phyloP scores from a whole-genome alignment of 1,140 invertebrate genomes.

The Nephotettix cincticeps region DNA sequence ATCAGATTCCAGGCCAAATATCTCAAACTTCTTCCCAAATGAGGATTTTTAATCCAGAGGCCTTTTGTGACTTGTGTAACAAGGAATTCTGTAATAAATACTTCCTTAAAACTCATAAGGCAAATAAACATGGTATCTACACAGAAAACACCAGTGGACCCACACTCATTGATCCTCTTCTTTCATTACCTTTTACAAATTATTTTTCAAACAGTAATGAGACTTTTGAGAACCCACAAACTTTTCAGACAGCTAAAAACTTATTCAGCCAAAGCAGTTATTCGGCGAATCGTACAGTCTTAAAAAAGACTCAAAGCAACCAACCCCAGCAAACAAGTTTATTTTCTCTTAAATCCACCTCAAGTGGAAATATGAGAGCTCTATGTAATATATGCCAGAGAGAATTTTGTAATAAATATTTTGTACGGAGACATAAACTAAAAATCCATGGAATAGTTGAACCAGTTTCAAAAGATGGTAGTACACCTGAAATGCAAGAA shows the following conservation, averaged over 20 bases:
- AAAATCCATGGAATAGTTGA: slow-evolving; percentile 56
- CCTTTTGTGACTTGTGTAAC: slow-evolving; percentile 95
- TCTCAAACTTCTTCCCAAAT: slow-evolving; percentile 31
- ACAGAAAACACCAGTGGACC: slow-evolving; percentile 55
- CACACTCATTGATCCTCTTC: slow-evolving; percentile 35
- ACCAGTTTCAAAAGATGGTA: slow-evolving; percentile 27
- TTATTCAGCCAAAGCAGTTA: slow-evolving; percentile 6
- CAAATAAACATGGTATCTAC: slow-evolving; percentile 92
- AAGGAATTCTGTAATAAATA: slow-evolving; percentile 99
- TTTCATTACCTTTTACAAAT: slow-evolving; percentile 30
- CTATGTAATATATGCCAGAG: slow-evolving; percentile 63
- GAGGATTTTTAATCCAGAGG: slow-evolving; percentile 88
- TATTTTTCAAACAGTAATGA: slow-evolving; percentile 32
- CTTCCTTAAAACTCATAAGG: slow-evolving; percentile 96
- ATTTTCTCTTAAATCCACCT: slow-evolving; percentile 3
- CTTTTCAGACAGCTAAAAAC: background rate
- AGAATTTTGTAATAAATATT: slow-evolving; percentile 73
- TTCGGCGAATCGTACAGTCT: background rate
- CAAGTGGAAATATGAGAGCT: slow-evolving; percentile 41
- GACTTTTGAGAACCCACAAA: background rate
- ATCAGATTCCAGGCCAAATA: background rate
- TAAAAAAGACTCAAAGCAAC: background rate
- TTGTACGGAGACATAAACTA: slow-evolving; percentile 62
- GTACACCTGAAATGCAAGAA: slow-evolving; percentile 28
- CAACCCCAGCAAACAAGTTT: background rate